These are phyloP conservation scores for Dendroctonus ponderosae DNA, from an alignment of 1,140 invertebrate species.

Conservation along the genomic window DNA sequence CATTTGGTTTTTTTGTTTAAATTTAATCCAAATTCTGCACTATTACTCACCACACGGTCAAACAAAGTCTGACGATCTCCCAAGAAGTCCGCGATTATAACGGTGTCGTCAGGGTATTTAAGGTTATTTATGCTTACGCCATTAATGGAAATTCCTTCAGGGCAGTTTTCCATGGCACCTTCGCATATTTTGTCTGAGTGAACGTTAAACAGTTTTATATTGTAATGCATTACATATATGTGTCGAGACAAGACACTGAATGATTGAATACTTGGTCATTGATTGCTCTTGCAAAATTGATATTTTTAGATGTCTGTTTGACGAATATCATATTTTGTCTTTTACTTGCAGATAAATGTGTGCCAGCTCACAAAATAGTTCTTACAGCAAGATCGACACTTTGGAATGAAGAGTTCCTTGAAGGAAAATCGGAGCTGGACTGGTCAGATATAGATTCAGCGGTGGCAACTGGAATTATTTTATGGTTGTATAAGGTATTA, in stretches of 20 bases:
- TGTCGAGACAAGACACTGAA: not conserved
- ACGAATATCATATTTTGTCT: not conserved
- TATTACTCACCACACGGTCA: no score
- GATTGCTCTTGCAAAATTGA: not conserved
- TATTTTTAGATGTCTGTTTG: not conserved
- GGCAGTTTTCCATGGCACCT: no score
- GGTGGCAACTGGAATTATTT: constrained; percentile 73
- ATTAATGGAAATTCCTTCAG: no score
- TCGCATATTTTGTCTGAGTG: not conserved
- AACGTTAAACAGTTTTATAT: not conserved
- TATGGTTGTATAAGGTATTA: constrained; percentile 83
- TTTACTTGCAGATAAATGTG: constrained; percentile 54
- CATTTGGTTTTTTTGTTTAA: no score
- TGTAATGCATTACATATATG: not conserved
- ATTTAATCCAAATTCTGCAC: no score
- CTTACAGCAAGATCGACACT: constrained; percentile 81
- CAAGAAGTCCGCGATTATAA: no score
- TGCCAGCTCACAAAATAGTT: constrained; percentile 88
- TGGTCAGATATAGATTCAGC: constrained; percentile 72
- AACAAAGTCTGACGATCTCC: no score
- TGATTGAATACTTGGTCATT: not conserved
- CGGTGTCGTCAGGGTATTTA: no score
- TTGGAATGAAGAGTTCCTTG: constrained; percentile 73
- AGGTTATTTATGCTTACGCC: no score
- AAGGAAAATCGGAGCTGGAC: constrained; percentile 67